A percentile compares a stretch with the other conserved stretches of the same genome.
These are phyloP conservation scores for Caenorhabditis sp. DNA, from an alignment of 2,888 invertebrate species.

Conservation along the genomic window DNA sequence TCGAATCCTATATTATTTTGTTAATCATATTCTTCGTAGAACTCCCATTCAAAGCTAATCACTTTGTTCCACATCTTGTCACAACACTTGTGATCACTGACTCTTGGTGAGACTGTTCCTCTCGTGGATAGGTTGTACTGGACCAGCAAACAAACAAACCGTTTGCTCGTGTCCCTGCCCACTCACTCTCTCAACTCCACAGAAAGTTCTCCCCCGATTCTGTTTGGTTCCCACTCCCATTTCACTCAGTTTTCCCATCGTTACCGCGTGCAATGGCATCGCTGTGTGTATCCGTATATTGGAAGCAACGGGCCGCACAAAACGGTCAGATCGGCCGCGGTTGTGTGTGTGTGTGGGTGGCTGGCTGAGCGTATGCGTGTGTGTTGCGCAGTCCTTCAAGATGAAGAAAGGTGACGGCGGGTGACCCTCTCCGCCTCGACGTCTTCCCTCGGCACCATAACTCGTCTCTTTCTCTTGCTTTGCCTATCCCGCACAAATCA, in stretches of 20 bases:
- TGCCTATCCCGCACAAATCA: slow-evolving; percentile 38
- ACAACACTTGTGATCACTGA: too few relatives aligned
- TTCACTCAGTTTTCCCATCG: too few relatives aligned
- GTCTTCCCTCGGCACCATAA: slow-evolving; percentile 41
- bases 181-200: slow-evolving; percentile 6
- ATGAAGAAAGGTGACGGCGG: slow-evolving; percentile 34
- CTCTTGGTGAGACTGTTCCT: not conserved
- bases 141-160: slow-evolving; percentile 5
- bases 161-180: not conserved
- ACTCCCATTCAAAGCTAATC: too few relatives aligned
- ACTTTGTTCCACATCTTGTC: too few relatives aligned
- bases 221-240: not conserved
- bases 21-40: too few relatives aligned
- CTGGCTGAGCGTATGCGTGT: slow-evolving; percentile 14
- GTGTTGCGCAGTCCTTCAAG: slow-evolving; percentile 56
- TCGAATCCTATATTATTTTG: too few relatives aligned
- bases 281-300: slow-evolving; percentile 20
- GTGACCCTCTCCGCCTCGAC: slow-evolving; percentile 37
- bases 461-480: slow-evolving; percentile 14
- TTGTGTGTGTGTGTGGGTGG: slow-evolving; percentile 16
- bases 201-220: not conserved
- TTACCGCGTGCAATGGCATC: too few relatives aligned
- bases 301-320: too few relatives aligned
- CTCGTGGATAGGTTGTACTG: slow-evolving; percentile 4
- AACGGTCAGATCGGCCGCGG: slow-evolving; percentile 12